Base-by-base conservation (phyloP, 2,888 invertebrate genomes). In the Cryptophagus acutangulus region DNA sequence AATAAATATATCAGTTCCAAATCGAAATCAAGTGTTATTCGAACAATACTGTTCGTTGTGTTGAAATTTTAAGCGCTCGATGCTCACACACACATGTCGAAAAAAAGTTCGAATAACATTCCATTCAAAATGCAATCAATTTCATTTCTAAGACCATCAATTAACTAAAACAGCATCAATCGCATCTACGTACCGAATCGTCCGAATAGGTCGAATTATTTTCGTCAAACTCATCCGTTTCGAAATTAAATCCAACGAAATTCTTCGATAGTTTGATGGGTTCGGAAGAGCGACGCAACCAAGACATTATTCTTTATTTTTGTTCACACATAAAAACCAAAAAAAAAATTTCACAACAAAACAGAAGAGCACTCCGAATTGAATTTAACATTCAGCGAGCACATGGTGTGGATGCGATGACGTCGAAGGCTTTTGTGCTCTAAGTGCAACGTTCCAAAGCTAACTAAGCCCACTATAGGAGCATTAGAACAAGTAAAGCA, bases 111-210 rank as follows among this genome's bases (percentile, higher is more conserved):
- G n/a, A n/a, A n/a, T n/a, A n/a, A n/a, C n/a, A n/a, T n/a, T n/a
- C n/a, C n/a, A n/a, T n/a, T n/a, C n/a, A n/a, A n/a, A n/a, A n/a
- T n/a, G n/a, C n/a, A n/a, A n/a, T n/a, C n/a, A n/a, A n/a, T n/a
- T n/a, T n/a, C n/a, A n/a, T n/a, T n/a, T n/a, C n/a, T n/a, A n/a
- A n/a, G n/a, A n/a, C n/a, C n/a, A n/a, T n/a, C n/a, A n/a, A n/a
- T n/a, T n/a, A n/a, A n/a, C n/a, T n/a, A n/a, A n/a, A n/a, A n/a
- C n/a, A n/a, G n/a, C n/a, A n/a, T n/a, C n/a, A n/a, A n/a, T n/a
- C n/a, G n/a, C n/a, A n/a, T n/a, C n/a, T 26, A 46, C 58, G 43
- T 60, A 66, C 66, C 62, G 64, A 63, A 58, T 66, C 66, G 47
- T 65, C 62, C 2, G 64, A 65, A 51, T 58, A 60, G 33, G 50